A percentile compares a stretch with the other conserved stretches of the same genome.
phyloP scores from a whole-genome alignment of 2,797 vertebrate species.

The Chaetophractus vellerosus region DNA sequence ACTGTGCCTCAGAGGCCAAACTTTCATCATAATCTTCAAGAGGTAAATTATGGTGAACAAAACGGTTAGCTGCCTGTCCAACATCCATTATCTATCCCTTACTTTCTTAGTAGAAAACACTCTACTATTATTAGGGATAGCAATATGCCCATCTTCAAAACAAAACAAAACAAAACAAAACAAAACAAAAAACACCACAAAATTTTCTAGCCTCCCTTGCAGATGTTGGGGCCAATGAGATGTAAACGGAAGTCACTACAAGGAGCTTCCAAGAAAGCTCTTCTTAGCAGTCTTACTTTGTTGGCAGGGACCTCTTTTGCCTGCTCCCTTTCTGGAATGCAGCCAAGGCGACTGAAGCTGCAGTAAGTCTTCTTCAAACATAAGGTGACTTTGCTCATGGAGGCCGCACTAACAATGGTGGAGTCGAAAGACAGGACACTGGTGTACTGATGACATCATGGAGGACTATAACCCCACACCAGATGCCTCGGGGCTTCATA shows the following conservation, averaged over 20 bases:
- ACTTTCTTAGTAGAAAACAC: not conserved
- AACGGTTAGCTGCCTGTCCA: not conserved
- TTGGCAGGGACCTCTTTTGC: not conserved
- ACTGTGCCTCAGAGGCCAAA: not conserved
- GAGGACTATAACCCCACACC: not conserved
- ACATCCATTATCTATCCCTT: not conserved
- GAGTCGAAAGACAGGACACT: not conserved
- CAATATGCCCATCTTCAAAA: not conserved
- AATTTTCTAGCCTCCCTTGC: not conserved
- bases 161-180: constrained; percentile 34
- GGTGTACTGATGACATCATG: rapidly evolving
- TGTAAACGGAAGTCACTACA: not conserved
- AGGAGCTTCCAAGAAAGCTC: not conserved
- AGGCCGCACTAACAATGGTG: not conserved
- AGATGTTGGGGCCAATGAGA: not conserved
- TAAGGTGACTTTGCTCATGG: not conserved
- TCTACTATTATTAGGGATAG: not conserved
- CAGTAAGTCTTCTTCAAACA: not conserved
- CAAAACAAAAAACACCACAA: not conserved
- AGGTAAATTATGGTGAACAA: not conserved
- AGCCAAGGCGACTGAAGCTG: not conserved
- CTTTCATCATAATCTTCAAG: not conserved
- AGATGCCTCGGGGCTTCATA: not conserved
- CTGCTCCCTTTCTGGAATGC: not conserved
- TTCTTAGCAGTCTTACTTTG: not conserved